Conservation (phyloP, 2,888 invertebrate species). For the Argyra leucocephala region DNA sequence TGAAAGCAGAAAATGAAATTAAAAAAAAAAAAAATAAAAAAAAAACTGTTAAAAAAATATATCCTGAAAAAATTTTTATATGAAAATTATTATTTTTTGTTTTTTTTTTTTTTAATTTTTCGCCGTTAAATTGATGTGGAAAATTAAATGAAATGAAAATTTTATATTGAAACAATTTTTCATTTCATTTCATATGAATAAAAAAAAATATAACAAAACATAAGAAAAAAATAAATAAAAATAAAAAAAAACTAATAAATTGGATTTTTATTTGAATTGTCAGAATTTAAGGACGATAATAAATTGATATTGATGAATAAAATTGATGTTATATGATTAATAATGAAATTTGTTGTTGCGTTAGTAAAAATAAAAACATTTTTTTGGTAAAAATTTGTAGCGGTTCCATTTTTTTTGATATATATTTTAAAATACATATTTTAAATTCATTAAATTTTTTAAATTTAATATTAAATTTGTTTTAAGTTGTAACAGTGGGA, state of each 20-base stretch:
- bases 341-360: background rate
- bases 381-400: background rate
- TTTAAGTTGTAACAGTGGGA: no score
- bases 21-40: no score
- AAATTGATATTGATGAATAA: background rate
- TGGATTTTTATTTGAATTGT: conserved; percentile 5
- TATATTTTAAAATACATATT: no score
- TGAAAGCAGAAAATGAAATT: background rate
- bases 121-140: background rate
- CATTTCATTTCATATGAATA: conserved; percentile 1
- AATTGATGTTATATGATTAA: background rate
- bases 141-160: conserved; percentile 6
- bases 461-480: no score
- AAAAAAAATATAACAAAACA: no score
- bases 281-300: background rate
- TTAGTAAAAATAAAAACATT: no score
- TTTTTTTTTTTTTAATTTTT: no score
- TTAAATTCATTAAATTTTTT: no score
- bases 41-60: no score
- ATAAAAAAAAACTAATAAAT: background rate
- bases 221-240: background rate
- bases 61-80: no score
- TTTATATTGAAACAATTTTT: conserved; percentile 4
- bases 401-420: no score
- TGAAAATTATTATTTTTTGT: no score